Evolutionary conservation across 2,797 vertebrate species (phyloP), one percentile per base, ranked within the genome.

Genomic region (Cossypha heuglini): DNA sequence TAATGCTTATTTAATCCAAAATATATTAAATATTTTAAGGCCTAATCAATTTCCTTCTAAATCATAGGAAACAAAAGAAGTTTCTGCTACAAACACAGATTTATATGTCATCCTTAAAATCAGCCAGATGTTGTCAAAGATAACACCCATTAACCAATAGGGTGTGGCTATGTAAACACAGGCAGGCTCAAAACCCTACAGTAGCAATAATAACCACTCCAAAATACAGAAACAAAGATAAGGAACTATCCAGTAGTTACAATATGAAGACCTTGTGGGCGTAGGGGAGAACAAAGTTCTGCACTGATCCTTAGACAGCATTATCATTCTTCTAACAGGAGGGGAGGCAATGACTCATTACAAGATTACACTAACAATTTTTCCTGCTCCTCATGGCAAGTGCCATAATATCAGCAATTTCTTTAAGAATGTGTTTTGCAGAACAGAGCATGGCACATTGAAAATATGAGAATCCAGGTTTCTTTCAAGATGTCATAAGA

Each of bases 261-360:
- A 68, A n/a, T 3, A 6, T 25, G 5, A 75, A 74, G 35, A 55
- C 9, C 5, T 15, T 63, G 45, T 1, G 0, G 26, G 4, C 1
- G 0, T 3, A 54, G 21, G 4, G 13, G 29, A 88, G 19, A 94
- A 45, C 5, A 49, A 72, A 85, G 37, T n/a, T 25, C 5, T 52
- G 28, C 6, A 66, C 0, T 59, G 40, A 59, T 28, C 28, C 31
- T 66, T 28, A 74, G 21, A 71, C 24, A 84, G 28, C 16, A 80
- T 6, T 37, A 63, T 11, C 19, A 51, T 54, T 40, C 19, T 64
- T 42, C 19, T 38, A 73, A 45, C 1, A 57, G 14, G 6, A 77
- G 17, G 3, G 10, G 1, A 79, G 33, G 57, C 25, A 82, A 40
- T 48, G 37, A 24, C 5, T 62, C 16, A 45, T 40, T 40, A 3